Evolutionary conservation across 2,113 vertebrate species (phyloP).

Genomic region (Vulpes lagopus): DNA sequence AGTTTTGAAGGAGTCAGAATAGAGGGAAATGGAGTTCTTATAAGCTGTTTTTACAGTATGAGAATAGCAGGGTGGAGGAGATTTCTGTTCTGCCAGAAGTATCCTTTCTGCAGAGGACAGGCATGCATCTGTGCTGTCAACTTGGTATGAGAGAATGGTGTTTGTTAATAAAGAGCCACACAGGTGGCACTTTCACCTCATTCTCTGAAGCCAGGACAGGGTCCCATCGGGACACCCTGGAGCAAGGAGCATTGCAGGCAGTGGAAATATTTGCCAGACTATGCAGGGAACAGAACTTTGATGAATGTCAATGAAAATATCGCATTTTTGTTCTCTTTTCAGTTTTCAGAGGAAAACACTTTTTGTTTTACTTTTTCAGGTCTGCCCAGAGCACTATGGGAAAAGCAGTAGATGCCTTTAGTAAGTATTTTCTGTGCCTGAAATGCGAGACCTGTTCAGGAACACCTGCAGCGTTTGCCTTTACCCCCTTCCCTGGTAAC

Average conservation of each 20-base stretch:
- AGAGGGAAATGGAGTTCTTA: neutral
- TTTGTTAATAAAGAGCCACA: neutral
- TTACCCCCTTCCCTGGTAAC: neutral
- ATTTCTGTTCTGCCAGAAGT: neutral
- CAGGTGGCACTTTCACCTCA: neutral
- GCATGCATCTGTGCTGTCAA: neutral
- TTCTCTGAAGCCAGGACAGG: neutral
- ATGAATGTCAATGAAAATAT: neutral
- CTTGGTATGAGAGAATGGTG: fast-evolving
- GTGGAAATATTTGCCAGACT: neutral
- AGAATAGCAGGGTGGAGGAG: neutral
- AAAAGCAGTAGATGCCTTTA: conserved; percentile 94
- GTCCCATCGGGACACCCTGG: neutral
- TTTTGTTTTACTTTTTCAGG: conserved; percentile 85
- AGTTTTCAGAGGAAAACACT: neutral
- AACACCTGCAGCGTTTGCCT: neutral
- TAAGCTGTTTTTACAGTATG: neutral
- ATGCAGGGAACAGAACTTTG: neutral
- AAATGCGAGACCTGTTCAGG: neutral
- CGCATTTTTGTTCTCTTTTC: neutral
- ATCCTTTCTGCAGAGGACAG: neutral
- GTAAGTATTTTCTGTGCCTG: conserved; percentile 88
- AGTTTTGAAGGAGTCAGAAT: neutral
- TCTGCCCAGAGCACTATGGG: conserved; percentile 84
- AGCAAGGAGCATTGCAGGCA: neutral